Evolutionary conservation across 1,140 invertebrate genomes (phyloP).

Genomic region (Bombus balteatus): DNA sequence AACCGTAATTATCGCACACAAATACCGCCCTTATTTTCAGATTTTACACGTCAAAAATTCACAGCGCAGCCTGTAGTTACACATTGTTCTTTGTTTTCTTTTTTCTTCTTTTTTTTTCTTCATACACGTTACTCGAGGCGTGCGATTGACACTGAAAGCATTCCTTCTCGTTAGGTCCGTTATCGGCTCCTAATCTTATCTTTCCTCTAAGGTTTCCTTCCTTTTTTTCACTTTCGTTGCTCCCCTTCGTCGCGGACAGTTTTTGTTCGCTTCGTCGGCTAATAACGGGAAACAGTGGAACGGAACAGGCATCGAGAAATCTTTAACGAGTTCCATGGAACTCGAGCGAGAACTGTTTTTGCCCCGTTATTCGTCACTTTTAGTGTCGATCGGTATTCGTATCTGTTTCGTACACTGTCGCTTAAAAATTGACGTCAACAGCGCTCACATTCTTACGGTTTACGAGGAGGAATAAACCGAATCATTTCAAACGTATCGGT

Average conservation of each 20-base stretch:
- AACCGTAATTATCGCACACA: background rate
- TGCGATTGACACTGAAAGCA: slow-evolving; percentile 6
- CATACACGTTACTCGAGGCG: background rate
- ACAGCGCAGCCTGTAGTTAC: background rate
- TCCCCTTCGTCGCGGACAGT: background rate
- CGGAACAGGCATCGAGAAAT: slow-evolving; percentile 20
- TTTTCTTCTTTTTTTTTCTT: too few relatives aligned
- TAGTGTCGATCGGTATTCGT: slow-evolving; percentile 23
- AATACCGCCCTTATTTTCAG: background rate
- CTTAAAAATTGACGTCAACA: background rate
- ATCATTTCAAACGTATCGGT: too few relatives aligned
- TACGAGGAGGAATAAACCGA: too few relatives aligned
- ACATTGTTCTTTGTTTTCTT: slow-evolving; percentile 2
- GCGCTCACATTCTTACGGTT: background rate
- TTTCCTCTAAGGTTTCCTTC: background rate
- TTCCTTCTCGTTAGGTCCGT: background rate
- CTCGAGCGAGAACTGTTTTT: background rate
- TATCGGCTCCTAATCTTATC: slow-evolving; percentile 15
- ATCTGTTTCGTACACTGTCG: too few relatives aligned
- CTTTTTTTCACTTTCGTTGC: slow-evolving; percentile 40
- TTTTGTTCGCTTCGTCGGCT: slow-evolving; percentile 26
- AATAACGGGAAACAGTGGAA: slow-evolving; percentile 32
- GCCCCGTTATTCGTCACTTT: slow-evolving; percentile 53
- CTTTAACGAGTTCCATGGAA: slow-evolving; percentile 23
- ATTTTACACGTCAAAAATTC: background rate